Evolutionary conservation across 1,140 invertebrate genomes (phyloP), one percentile per base, ranked within the genome.

Genomic region (Camponotus floridanus): DNA sequence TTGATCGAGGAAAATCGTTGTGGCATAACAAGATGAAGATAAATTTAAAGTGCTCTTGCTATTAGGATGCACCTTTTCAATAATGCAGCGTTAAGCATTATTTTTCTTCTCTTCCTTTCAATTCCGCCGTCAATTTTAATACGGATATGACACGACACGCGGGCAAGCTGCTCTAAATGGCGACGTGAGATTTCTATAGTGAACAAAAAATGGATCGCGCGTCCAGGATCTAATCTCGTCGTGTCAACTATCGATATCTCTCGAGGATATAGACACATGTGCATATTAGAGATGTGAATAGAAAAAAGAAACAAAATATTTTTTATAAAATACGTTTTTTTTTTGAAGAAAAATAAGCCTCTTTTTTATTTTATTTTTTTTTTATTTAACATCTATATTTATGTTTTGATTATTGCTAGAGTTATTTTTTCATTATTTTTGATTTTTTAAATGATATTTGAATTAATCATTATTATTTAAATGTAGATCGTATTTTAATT

Each of bases 161-260:
- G 48, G 36, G 45, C 81, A 86, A 74, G 59, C 73, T 87, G 85
- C 91, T 92, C 45, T 88, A 91, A 92, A 92, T 92, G 92, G 90
- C 64, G 33, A 92, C 18, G 76, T 3, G 76, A 91, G 91, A 91
- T 92, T 92, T 92, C 92, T 92, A 91, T 86, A 85, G 83, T 45
- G 85, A 26, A 26, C 26, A 26, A 91, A 88, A 92, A 92, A 92
- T 86, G 76, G 62, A 55, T 70, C 64, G 64, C 15, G 42, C 86
- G 57, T 61, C 73, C 55, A 31, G 68, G 76, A 91, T 86, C 79
- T 74, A 86, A 80, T 83, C 86, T 88, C 87, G 86, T 83, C 85
- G 76, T 86, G 86, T 26, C 85, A 78, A 88, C 87, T 88, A 57
- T 65, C 59, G 87, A 85, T 87, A 64, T 90, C 76, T 83, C 71